A percentile compares a stretch with the other conserved stretches of the same genome.
These are phyloP conservation scores for Lasioglossum figueresi DNA, from an alignment of 2,888 invertebrate genomes.

Conservation along the genomic window DNA sequence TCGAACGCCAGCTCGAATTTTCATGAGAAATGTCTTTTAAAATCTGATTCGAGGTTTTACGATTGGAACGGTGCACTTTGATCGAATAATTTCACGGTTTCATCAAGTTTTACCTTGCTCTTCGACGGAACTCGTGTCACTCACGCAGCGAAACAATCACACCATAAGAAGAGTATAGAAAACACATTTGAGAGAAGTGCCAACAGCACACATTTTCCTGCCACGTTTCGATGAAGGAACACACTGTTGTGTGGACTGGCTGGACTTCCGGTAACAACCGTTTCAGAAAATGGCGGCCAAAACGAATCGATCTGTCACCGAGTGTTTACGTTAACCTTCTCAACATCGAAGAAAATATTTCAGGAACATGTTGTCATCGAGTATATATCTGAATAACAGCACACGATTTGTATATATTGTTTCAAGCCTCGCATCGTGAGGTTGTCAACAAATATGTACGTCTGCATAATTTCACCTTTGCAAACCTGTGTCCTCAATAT, in stretches of 20 bases:
- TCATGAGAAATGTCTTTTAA: constrained; percentile 2
- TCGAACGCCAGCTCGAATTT: constrained; percentile 6
- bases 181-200: constrained; percentile 69
- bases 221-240: constrained; percentile 77
- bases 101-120: constrained; percentile 37
- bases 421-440: not conserved
- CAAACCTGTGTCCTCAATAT: not conserved
- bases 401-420: not conserved
- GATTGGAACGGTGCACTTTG: not conserved
- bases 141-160: constrained; percentile 38
- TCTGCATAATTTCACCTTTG: not conserved
- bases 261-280: constrained; percentile 70
- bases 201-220: constrained; percentile 76
- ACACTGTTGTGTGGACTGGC: constrained; percentile 60
- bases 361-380: not conserved
- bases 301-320: constrained; percentile 39
- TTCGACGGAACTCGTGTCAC: constrained; percentile 38
- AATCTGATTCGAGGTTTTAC: not conserved
- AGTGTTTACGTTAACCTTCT: not conserved
- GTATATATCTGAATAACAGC: not conserved
- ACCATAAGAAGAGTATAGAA: constrained; percentile 42
- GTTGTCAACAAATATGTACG: not conserved
- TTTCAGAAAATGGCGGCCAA: constrained; percentile 62
- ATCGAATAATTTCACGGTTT: constrained; percentile 6
- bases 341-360: not conserved